phyloP scores from a whole-genome alignment of 2,797 vertebrate species.

The Otolemur crassicaudatus region DNA sequence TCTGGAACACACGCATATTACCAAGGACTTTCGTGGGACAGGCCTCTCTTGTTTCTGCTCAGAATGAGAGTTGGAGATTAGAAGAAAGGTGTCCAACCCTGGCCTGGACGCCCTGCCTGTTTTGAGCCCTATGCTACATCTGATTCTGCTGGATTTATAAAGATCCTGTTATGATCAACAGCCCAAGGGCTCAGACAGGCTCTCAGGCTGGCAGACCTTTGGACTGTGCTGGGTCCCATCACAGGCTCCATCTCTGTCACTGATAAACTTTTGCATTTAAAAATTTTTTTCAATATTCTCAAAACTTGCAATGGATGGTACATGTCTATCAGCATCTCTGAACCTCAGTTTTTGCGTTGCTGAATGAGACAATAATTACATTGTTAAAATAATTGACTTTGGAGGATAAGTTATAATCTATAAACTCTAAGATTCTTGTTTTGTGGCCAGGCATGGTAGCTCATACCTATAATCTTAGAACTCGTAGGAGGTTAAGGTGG shows the following conservation, averaged over 20 bases:
- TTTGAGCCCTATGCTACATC: rapidly evolving
- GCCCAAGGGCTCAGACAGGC: background rate
- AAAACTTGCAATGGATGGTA: background rate
- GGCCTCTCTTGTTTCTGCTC: background rate
- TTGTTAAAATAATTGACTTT: background rate
- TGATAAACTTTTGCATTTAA: background rate
- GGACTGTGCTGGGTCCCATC: background rate
- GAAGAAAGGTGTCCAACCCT: too few species aligned
- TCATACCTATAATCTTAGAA: too few species aligned
- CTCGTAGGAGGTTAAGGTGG: too few species aligned
- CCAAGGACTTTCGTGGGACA: too few species aligned
- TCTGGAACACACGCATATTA: background rate
- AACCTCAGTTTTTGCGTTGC: background rate
- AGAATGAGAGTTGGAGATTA: too few species aligned
- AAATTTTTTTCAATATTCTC: background rate
- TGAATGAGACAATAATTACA: too few species aligned
- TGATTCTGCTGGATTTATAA: too few species aligned
- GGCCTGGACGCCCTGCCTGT: rapidly evolving
- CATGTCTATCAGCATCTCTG: background rate
- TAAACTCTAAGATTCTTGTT: background rate
- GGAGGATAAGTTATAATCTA: rapidly evolving
- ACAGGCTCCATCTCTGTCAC: background rate
- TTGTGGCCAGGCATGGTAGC: too few species aligned
- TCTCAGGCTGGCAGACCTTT: rapidly evolving
- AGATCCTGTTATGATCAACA: background rate